phyloP scores from a whole-genome alignment of 2,888 invertebrate genomes.

The Andrena trimmerana region DNA sequence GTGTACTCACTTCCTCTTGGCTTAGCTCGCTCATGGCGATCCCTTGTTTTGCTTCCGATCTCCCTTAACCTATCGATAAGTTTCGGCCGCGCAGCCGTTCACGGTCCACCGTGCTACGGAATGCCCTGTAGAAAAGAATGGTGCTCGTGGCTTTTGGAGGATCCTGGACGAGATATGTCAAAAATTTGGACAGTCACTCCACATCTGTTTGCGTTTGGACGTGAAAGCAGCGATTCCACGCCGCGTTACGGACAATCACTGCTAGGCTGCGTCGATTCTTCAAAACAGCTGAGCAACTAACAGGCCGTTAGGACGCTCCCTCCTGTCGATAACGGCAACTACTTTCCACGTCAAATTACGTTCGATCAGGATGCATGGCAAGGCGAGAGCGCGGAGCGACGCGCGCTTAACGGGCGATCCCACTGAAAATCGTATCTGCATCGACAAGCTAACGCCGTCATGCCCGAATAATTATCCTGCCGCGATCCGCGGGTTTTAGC shows the following conservation, averaged over 20 bases:
- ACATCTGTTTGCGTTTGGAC: slow-evolving; percentile 83
- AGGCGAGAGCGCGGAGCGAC: neutral
- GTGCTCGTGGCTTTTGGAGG: slow-evolving; percentile 57
- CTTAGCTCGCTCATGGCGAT: slow-evolving; percentile 92
- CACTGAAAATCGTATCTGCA: neutral
- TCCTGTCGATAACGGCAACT: slow-evolving; percentile 51
- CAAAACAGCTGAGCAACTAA: slow-evolving; percentile 79
- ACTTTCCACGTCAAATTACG: slow-evolving; percentile 23
- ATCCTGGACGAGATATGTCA: slow-evolving; percentile 79
- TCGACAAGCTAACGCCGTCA: neutral
- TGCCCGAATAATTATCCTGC: no score
- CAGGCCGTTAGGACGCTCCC: slow-evolving; percentile 62
- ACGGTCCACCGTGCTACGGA: slow-evolving; percentile 26
- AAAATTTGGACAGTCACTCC: slow-evolving; percentile 83
- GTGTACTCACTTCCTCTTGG: slow-evolving; percentile 93
- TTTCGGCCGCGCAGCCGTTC: slow-evolving; percentile 27
- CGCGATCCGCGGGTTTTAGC: no score
- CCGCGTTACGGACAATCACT: slow-evolving; percentile 73
- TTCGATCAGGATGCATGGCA: slow-evolving; percentile 1
- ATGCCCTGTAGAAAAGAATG: slow-evolving; percentile 53
- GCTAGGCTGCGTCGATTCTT: slow-evolving; percentile 72
- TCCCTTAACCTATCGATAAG: slow-evolving; percentile 46
- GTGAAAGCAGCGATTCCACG: slow-evolving; percentile 75
- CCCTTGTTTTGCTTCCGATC: slow-evolving; percentile 54
- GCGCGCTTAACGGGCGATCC: neutral